Conservation (phyloP, 2,888 invertebrate species). For the Mimumesa dahlbomi region DNA sequence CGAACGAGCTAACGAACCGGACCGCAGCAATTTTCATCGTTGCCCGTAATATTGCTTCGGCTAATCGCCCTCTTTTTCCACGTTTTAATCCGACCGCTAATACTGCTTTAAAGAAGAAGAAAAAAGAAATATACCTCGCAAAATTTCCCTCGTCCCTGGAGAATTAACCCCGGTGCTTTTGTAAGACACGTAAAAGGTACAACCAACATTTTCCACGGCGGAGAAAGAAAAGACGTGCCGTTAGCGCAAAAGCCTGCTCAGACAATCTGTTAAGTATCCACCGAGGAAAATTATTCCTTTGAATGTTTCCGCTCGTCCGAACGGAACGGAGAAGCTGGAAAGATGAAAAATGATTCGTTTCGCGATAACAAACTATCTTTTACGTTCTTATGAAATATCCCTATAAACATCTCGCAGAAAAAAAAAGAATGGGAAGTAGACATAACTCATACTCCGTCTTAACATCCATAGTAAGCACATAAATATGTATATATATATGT, state of each 20-base stretch:
- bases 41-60: not conserved
- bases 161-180: not conserved
- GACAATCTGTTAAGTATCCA: no score
- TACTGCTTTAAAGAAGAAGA: not conserved
- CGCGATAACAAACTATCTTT: not conserved
- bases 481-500: no score
- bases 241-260: no score
- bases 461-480: no score
- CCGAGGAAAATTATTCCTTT: no score
- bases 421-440: no score
- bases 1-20: slow-evolving; percentile 1
- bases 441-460: no score
- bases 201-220: no score
- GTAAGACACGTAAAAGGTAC: no score
- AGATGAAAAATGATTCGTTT: not conserved
- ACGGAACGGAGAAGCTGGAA: not conserved
- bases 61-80: not conserved
- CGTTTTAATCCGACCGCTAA: not conserved
- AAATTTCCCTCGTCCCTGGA: not conserved
- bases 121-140: not conserved
- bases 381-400: no score
- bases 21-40: not conserved
- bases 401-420: no score
- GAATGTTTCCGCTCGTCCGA: not conserved
- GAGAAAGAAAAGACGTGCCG: not conserved